Base-by-base conservation (phyloP, 2,888 invertebrate genomes). In the Danaus chrysippus region DNA sequence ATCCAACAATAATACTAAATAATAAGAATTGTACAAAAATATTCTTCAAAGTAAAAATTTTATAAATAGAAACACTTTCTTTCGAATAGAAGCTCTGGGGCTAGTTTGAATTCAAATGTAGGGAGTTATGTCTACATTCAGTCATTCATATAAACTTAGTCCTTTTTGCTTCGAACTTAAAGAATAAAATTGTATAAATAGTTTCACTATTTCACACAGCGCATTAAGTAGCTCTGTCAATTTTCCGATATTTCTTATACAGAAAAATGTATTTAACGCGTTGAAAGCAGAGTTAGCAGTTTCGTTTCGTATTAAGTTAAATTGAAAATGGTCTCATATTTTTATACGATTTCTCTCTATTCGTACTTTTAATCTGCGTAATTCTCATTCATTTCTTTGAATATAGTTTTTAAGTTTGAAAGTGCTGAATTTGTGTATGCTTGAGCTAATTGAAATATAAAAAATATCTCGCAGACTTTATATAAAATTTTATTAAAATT, bases 61-160 rank as follows among this genome's bases (percentile, higher is more conserved):
- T 62, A 46, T 58, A 61, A 63, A 61, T 66, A 61, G 41, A 63
- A 61, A 63, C 52, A 61, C 56, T 63, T 63, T 63, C 49, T 56
- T 59, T 55, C 63, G 41, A 54, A 61, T 56, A 49, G 63, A 61
- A 56, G 56, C 54, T 57, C 56, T 54, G 53, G 49, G 54, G 54
- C 61, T 56, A 23, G 52, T 62, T 54, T 56, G 56, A 42, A 54
- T 66, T 58, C 55, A 56, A 62, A 62, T 55, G 43, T 43, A 49
- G 17, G n/a, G 46, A 10, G 15, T 15, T 46, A 46, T 46, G 43
- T 49, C 52, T 42, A 41, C 12, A 42, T 10, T 17, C 42, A 23
- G 9, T 23, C 34, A 49, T 43, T 23, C 44, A 17, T 23, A 23
- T 43, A 15, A 61, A 53, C 55, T 52, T 42, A 55, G 54, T 43